Conservation (phyloP, 2,797 vertebrate genomes). For the Saxicola maurus region DNA sequence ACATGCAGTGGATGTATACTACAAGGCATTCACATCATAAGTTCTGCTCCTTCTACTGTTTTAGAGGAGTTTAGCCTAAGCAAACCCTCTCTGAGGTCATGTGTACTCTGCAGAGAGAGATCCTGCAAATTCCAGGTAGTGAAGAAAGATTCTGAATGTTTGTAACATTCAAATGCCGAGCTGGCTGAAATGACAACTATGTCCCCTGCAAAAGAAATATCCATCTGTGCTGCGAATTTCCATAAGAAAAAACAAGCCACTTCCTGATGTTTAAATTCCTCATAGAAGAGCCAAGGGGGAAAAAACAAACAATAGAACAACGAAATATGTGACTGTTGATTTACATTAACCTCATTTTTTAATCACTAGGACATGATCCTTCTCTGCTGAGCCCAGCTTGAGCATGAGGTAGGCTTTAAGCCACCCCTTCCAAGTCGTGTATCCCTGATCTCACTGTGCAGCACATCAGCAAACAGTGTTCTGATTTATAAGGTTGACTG, state of each 20-base stretch:
- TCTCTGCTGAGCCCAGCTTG: background rate
- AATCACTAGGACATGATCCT: background rate
- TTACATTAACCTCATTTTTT: background rate
- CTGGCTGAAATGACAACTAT: background rate
- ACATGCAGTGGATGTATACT: background rate
- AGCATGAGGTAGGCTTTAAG: background rate
- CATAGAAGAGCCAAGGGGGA: background rate
- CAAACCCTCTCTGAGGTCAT: background rate
- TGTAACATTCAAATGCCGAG: background rate
- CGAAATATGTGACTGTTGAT: background rate
- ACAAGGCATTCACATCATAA: background rate
- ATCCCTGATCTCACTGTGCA: background rate
- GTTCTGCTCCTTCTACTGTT: background rate
- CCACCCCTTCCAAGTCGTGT: background rate
- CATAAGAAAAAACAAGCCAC: background rate
- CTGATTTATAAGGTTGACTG: background rate
- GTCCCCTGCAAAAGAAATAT: background rate
- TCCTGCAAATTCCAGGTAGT: background rate
- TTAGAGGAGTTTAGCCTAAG: background rate
- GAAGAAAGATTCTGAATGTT: background rate
- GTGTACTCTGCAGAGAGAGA: background rate
- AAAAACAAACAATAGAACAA: background rate
- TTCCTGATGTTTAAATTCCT: background rate
- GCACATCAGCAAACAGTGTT: background rate
- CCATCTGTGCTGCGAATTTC: background rate